phyloP scores from a whole-genome alignment of 2,797 vertebrate species.

The Acanthis flammea region DNA sequence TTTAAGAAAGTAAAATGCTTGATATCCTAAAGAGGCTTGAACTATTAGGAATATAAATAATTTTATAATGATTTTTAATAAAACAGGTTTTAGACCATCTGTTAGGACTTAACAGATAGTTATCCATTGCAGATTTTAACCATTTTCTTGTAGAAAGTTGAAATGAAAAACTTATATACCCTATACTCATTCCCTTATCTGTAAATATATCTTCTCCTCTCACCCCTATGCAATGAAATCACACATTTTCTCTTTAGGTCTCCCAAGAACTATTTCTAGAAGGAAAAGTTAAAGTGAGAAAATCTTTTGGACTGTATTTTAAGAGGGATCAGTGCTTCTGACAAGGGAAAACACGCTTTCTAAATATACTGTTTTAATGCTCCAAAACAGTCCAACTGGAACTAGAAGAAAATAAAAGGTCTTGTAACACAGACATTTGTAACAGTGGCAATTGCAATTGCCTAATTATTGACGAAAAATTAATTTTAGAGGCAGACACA shows the following conservation, averaged over 20 bases:
- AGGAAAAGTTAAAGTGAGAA: background rate
- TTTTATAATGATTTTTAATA: background rate
- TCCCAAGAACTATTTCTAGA: background rate
- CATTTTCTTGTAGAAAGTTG: background rate
- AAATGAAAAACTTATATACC: background rate
- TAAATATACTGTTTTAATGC: background rate
- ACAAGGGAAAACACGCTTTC: background rate
- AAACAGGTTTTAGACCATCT: background rate
- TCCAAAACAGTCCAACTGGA: background rate
- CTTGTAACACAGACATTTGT: background rate
- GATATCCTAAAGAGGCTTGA: background rate
- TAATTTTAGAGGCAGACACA: background rate
- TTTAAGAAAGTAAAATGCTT: background rate
- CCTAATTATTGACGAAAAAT: background rate
- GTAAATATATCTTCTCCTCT: rapidly evolving
- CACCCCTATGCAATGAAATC: background rate
- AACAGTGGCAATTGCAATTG: background rate
- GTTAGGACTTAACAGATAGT: background rate
- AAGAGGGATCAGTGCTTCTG: background rate
- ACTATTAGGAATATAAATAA: background rate
- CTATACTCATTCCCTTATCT: background rate
- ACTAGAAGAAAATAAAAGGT: background rate
- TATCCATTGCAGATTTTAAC: background rate
- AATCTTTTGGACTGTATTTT: background rate
- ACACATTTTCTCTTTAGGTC: background rate